phyloP scores from a whole-genome alignment of 1,140 invertebrate genomes.

The Pararge aegeria region DNA sequence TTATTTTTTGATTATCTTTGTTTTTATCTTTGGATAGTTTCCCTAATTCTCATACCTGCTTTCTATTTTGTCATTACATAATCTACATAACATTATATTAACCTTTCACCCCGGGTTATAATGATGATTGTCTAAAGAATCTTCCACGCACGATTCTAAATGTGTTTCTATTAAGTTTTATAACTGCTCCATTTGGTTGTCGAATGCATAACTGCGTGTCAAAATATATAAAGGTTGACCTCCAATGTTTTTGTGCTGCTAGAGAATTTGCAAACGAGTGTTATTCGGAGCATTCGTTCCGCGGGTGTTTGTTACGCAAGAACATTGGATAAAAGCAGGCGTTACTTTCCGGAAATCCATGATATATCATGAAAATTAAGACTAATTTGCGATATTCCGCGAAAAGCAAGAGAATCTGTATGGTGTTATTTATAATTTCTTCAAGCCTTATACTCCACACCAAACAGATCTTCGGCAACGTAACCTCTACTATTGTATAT shows the following conservation, averaged over 20 bases:
- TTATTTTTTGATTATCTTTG: neutral
- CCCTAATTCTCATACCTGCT: neutral
- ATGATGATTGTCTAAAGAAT: conserved; percentile 13
- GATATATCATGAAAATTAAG: too few relatives aligned
- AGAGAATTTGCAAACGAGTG: neutral
- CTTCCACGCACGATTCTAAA: conserved; percentile 14
- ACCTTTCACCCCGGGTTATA: conserved; percentile 15
- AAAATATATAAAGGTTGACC: conserved; percentile 2
- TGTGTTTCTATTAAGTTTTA: conserved; percentile 19
- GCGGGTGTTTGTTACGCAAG: too few relatives aligned
- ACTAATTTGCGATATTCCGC: too few relatives aligned
- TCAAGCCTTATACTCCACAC: too few relatives aligned
- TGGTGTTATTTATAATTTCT: too few relatives aligned
- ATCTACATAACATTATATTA: neutral
- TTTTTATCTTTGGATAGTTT: neutral
- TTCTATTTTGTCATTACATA: neutral
- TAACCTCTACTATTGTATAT: too few relatives aligned
- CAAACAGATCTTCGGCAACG: too few relatives aligned
- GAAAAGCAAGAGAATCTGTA: too few relatives aligned
- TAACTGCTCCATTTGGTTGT: conserved; percentile 29
- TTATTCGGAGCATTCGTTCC: neutral
- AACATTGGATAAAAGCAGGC: too few relatives aligned
- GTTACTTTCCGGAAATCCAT: too few relatives aligned
- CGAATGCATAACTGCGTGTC: conserved; percentile 19
- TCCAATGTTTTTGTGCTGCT: neutral